phyloP scores from a whole-genome alignment of 2,113 vertebrate genomes.

The Cranoglanis bouderius region DNA sequence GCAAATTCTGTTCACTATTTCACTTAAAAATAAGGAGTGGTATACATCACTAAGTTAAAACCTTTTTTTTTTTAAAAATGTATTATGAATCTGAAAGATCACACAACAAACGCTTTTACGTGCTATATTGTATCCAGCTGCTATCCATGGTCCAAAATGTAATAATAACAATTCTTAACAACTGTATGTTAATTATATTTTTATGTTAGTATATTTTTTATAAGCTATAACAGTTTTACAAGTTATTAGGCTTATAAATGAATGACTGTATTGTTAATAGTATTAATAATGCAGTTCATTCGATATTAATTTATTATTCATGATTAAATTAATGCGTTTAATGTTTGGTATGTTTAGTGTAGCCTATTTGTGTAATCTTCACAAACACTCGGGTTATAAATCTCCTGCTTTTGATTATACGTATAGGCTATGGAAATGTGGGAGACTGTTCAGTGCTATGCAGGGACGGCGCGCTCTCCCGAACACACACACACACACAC shows the following conservation, averaged over 20 bases:
- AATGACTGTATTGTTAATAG: too few relatives aligned
- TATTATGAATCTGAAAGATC: not conserved
- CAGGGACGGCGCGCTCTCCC: not conserved
- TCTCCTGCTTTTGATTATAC: not conserved
- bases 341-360: not conserved
- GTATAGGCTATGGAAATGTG: not conserved
- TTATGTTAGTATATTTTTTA: not conserved
- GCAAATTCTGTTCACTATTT: not conserved
- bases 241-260: not conserved
- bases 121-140: too few relatives aligned
- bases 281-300: not conserved
- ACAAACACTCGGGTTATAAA: not conserved
- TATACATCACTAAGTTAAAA: not conserved
- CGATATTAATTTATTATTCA: not conserved
- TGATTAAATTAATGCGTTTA: not conserved
- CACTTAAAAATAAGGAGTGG: not conserved
- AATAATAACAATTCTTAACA: not conserved
- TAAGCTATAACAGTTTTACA: not conserved
- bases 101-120: not conserved
- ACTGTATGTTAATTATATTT: not conserved
- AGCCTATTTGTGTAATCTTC: not conserved
- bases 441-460: not conserved
- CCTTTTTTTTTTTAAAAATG: too few relatives aligned
- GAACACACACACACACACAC: slow-evolving; percentile 5
- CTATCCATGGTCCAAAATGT: too few relatives aligned